phyloP scores from a whole-genome alignment of 2,113 vertebrate species.

The Oxyura jamaicensis region DNA sequence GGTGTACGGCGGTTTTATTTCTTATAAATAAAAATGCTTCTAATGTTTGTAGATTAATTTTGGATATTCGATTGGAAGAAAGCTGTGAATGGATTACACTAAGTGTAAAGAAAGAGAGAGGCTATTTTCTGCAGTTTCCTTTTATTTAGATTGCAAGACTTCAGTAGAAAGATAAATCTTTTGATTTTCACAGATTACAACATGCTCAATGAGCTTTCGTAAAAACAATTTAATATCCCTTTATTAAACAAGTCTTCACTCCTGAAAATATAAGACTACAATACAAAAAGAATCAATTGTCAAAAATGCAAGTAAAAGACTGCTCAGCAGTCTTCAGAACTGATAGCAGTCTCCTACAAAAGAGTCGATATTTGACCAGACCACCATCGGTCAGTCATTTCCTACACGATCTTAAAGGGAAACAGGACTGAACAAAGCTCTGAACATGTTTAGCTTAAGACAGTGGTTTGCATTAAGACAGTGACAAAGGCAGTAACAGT shows the following conservation, averaged over 20 bases:
- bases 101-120: conserved; percentile 34
- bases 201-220: not conserved
- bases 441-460: not conserved
- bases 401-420: not conserved
- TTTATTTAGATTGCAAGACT: conserved; percentile 62
- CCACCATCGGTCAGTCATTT: not conserved
- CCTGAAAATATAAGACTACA: not conserved
- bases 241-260: not conserved
- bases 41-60: not conserved
- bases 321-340: conserved; percentile 38
- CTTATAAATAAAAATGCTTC: not conserved
- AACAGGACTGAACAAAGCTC: not conserved
- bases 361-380: not conserved
- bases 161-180: not conserved
- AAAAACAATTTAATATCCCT: not conserved
- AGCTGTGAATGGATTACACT: not conserved
- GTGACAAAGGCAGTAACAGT: not conserved
- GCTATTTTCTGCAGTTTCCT: conserved; percentile 54
- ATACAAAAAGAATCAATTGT: not conserved
- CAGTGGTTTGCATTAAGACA: not conserved
- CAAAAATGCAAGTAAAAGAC: conserved; percentile 17
- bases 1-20: no score
- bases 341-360: not conserved
- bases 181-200: not conserved
- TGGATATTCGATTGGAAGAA: not conserved